Conservation (phyloP, 2,113 vertebrate genomes). For the Camarhynchus parvulus region DNA sequence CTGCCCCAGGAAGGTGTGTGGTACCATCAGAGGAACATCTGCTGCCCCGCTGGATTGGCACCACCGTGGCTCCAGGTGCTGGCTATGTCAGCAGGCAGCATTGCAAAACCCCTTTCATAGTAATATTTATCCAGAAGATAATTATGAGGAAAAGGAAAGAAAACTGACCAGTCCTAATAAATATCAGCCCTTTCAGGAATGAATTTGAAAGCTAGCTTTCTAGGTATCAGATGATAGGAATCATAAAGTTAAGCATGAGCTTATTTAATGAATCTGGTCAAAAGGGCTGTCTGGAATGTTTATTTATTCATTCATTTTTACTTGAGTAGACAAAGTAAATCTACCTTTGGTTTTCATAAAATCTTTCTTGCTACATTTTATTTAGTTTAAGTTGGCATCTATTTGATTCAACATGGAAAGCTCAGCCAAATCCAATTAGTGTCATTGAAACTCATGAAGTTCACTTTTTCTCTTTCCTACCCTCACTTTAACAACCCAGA, state of each 20-base stretch:
- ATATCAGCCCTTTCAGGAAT: slow-evolving; percentile 22
- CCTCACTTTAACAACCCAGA: neutral
- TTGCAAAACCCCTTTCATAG: neutral
- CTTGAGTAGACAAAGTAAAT: slow-evolving; percentile 62
- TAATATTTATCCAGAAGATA: slow-evolving; percentile 23
- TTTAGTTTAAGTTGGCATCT: slow-evolving; percentile 50
- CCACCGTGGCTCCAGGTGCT: neutral
- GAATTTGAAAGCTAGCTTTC: slow-evolving; percentile 30
- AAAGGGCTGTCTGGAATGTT: slow-evolving; percentile 40
- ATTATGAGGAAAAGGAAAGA: slow-evolving; percentile 29
- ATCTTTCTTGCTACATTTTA: slow-evolving; percentile 8
- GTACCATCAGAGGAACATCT: neutral
- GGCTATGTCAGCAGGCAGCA: slow-evolving; percentile 17
- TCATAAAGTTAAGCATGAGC: neutral
- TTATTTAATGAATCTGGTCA: slow-evolving; percentile 41
- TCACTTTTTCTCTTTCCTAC: neutral
- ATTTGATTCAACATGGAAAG: slow-evolving; percentile 41
- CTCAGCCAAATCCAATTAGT: slow-evolving; percentile 44
- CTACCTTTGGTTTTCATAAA: slow-evolving; percentile 54
- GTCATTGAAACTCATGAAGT: slow-evolving; percentile 13
- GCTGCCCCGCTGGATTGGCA: neutral
- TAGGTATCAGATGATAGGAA: slow-evolving; percentile 28
- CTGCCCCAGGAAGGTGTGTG: neutral
- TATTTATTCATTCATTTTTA: slow-evolving; percentile 68
- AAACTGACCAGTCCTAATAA: slow-evolving; percentile 21